Evolutionary conservation across 92 coral and sea anemone species (phyloP), one percentile per base, ranked within the genome.

Genomic region (Montipora capitata): DNA sequence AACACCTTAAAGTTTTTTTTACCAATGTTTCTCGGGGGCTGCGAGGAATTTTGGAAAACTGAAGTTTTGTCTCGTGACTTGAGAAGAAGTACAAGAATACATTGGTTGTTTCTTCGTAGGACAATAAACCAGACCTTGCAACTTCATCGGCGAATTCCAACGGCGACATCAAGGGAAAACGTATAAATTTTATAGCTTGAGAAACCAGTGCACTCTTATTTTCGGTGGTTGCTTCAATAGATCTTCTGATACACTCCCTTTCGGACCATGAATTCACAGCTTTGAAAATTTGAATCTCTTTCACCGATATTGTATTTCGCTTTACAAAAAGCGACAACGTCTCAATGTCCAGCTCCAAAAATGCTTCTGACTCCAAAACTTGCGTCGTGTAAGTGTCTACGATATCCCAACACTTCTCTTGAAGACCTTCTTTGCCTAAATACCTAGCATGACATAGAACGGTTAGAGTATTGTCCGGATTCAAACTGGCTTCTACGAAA

Each of bases 121-220:
- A 75, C 4, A 96, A 90, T 14, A 96, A 79, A 27, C 94, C 99
- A 1, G 94, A 71, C 15, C 92, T 77, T 58, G 98, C 96, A 56
- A 96, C 99, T 65, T 94, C 94, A 9, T 92, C 94, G 18, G 96
- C 96, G 72, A 96, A 96, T 38, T 96, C 98, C 40, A 79, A 77
- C 15, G 94, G 95, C 3, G 94, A 77, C 99, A 96, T 96, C 8
- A 89, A 66, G 3, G 97, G 98, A 65, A 86, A 96, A 13, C 98
- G 88, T 45, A 96, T 87, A 59, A 72, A 84, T 80, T 93, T 90
- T 20, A 96, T 59, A 0, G 96, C 95, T 72, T 96, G 87, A 11
- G 94, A 88, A 56, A 93, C 93, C 5, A 95, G 91, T 16, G 61
- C 40, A 66, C 94, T 93, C 77, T 85, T 69, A 66, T 91, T 93